These are phyloP conservation scores for Brachionus sp. DNA, from an alignment of 1,140 invertebrate genomes.

Conservation along the genomic window DNA sequence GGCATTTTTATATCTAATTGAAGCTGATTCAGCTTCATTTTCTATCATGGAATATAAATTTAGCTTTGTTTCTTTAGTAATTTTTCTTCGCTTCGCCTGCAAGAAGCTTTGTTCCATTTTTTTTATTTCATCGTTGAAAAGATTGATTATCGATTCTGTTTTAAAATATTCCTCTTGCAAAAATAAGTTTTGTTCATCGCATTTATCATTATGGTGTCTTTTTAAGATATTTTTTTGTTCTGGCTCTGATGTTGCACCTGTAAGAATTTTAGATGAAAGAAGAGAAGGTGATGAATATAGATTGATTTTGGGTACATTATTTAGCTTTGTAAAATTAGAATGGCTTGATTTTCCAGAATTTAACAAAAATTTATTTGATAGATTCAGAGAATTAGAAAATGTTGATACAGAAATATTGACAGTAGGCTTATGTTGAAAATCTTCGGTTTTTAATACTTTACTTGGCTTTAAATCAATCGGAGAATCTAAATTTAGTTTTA, in stretches of 20 bases:
- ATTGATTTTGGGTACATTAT: not conserved
- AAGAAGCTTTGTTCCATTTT: not conserved
- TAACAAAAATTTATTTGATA: not conserved
- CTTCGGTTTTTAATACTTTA: not conserved
- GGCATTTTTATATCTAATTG: not conserved
- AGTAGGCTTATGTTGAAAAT: not conserved
- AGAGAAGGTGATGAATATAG: not conserved
- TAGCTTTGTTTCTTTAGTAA: not conserved
- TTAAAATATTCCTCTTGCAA: constrained; percentile 27
- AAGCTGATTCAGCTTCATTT: not conserved
- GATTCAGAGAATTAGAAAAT: not conserved
- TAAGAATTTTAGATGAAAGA: not conserved
- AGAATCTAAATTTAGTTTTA: not conserved
- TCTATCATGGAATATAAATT: not conserved
- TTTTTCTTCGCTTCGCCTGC: not conserved
- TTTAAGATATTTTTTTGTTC: not conserved
- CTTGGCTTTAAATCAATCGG: not conserved
- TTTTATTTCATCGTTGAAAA: not conserved
- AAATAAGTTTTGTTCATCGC: not conserved
- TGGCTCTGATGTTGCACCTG: not conserved
- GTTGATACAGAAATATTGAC: not conserved
- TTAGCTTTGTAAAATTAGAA: not conserved
- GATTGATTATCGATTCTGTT: constrained; percentile 13
- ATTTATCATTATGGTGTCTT: not conserved
- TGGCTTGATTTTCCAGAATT: not conserved